Evolutionary conservation across 2,113 vertebrate genomes (phyloP).

Genomic region (Grus americana): DNA sequence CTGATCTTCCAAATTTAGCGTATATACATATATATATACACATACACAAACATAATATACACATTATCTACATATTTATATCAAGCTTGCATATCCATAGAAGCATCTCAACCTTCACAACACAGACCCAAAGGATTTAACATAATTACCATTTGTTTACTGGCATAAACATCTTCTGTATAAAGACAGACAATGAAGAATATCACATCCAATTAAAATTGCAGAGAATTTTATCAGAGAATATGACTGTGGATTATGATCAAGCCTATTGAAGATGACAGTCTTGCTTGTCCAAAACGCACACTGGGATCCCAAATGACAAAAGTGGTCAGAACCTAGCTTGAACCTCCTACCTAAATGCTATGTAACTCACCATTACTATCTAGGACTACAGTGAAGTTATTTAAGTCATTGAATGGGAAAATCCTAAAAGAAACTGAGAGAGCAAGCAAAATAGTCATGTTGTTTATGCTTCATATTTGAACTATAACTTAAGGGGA

Average conservation of each 20-base stretch:
- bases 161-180: not conserved
- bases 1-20: not conserved
- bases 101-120: not conserved
- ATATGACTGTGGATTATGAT: not conserved
- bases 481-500: not conserved
- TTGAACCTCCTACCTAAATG: not conserved
- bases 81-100: not conserved
- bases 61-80: not conserved
- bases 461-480: not conserved
- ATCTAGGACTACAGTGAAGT: not conserved
- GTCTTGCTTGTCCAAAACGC: not conserved
- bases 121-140: not conserved
- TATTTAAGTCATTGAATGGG: not conserved
- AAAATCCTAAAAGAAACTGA: not conserved
- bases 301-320: not conserved
- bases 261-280: not conserved
- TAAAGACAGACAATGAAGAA: not conserved
- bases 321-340: not conserved
- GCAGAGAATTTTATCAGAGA: not conserved
- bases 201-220: not conserved
- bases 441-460: not conserved
- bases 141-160: not conserved
- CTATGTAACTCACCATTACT: not conserved
- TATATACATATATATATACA: accelerated
- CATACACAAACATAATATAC: not conserved